Conservation (phyloP, 2,113 vertebrate species). For the Ceyx cyanopectus region DNA sequence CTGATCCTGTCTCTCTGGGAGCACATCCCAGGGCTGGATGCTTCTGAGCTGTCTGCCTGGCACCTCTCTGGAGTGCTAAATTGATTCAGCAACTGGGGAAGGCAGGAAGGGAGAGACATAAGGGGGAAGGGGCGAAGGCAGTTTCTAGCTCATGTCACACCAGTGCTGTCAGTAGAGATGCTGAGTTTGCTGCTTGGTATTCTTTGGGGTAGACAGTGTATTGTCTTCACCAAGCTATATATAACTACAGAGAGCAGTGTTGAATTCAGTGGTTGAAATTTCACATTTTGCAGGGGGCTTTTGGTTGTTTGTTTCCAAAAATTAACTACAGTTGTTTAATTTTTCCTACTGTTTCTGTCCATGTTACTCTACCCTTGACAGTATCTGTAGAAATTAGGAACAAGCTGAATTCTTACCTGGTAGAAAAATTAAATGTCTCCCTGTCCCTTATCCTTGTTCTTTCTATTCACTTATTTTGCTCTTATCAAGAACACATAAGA, state of each 20-base stretch:
- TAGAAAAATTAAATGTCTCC: neutral
- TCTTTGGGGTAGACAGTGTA: neutral
- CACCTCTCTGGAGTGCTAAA: neutral
- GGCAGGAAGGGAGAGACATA: neutral
- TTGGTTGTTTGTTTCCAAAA: neutral
- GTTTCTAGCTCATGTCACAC: neutral
- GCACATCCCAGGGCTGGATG: neutral
- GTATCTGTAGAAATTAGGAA: neutral
- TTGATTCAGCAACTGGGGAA: neutral
- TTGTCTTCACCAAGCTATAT: neutral
- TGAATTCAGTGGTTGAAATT: neutral
- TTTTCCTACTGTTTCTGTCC: neutral
- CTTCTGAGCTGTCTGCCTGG: neutral
- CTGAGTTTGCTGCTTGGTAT: neutral
- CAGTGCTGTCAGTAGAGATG: neutral
- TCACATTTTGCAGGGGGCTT: neutral
- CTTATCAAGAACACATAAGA: neutral
- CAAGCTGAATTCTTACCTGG: neutral
- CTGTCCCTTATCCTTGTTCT: neutral
- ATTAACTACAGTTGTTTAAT: too few species aligned
- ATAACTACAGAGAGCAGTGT: too few species aligned
- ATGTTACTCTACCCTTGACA: neutral
- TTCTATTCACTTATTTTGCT: neutral
- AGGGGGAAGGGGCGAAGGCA: neutral
- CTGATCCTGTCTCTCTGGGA: neutral